These are phyloP conservation scores for Gasteruption jaculator DNA, from an alignment of 2,888 invertebrate species.

Conservation along the genomic window DNA sequence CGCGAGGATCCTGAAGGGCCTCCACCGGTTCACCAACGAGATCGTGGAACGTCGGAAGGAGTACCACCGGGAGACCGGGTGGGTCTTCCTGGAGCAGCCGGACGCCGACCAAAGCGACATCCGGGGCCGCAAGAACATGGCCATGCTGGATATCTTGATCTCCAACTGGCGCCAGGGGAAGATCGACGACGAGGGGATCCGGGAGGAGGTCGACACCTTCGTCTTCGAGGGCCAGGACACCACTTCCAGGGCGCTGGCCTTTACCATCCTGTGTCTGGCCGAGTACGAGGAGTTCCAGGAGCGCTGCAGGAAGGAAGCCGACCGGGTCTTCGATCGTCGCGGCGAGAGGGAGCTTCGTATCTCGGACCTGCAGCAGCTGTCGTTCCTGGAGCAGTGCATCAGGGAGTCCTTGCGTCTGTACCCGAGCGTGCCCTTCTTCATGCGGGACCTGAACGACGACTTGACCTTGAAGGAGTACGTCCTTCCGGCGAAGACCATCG, in stretches of 20 bases:
- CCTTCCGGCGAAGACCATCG: too few relatives aligned
- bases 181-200: conserved; percentile 37
- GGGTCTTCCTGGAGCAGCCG: too few relatives aligned
- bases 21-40: too few relatives aligned
- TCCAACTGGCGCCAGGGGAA: conserved; percentile 27
- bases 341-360: conserved; percentile 53
- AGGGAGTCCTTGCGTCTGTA: conserved; percentile 65
- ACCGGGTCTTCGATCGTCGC: conserved; percentile 53
- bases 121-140: conserved; percentile 33
- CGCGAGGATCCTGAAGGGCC: too few relatives aligned
- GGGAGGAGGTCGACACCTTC: conserved; percentile 45
- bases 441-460: conserved; percentile 57
- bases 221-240: conserved; percentile 60
- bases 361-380: conserved; percentile 61
- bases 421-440: conserved; percentile 66
- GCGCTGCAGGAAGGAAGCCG: conserved; percentile 32
- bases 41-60: too few relatives aligned
- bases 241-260: conserved; percentile 56
- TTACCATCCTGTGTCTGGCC: conserved; percentile 55
- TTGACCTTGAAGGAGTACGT: conserved; percentile 47
- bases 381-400: conserved; percentile 66
- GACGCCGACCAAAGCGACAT: too few relatives aligned
- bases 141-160: conserved; percentile 42
- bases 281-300: conserved; percentile 43
- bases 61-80: too few relatives aligned